Percentiles rank a stretch among this genome's conserved stretches.
These are phyloP conservation scores for Copsychus sechellarum DNA, from an alignment of 2,113 vertebrate species.

Conservation along the genomic window DNA sequence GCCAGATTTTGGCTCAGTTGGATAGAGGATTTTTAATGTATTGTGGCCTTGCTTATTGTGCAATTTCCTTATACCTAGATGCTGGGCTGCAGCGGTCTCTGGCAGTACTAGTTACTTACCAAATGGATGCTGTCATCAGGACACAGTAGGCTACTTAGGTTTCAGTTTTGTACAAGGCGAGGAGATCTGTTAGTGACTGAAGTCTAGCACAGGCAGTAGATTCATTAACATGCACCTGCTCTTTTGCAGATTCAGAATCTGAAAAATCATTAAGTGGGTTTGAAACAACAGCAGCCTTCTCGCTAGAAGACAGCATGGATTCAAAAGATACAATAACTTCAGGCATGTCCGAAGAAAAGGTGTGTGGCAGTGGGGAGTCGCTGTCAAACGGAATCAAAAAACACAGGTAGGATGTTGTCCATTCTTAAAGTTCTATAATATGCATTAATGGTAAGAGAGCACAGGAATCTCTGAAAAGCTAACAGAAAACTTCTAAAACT, in stretches of 20 bases:
- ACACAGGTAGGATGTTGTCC: constrained; percentile 82
- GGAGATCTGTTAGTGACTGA: constrained; percentile 64
- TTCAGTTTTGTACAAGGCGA: constrained; percentile 72
- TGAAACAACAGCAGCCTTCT: constrained; percentile 83
- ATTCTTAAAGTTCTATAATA: background rate
- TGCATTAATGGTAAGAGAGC: background rate
- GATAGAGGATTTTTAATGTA: background rate
- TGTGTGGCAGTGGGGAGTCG: constrained; percentile 77
- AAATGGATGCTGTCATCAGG: constrained; percentile 75
- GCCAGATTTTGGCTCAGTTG: background rate
- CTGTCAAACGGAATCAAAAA: constrained; percentile 88
- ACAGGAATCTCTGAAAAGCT: background rate
- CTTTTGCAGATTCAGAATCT: constrained; percentile 87
- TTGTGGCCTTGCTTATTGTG: background rate
- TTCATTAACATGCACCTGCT: constrained; percentile 69
- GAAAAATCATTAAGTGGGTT: constrained; percentile 88
- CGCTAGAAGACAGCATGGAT: constrained; percentile 78
- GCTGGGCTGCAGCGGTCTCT: background rate
- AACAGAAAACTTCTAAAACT: background rate
- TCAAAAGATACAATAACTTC: constrained; percentile 70
- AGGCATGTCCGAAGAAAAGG: constrained; percentile 82
- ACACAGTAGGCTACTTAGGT: constrained; percentile 82
- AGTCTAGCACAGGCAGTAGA: constrained; percentile 25
- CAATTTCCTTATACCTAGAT: background rate
- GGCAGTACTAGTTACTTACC: constrained; percentile 64